Conservation (phyloP, 1,140 invertebrate genomes). For the Odontomachus brunneus region DNA sequence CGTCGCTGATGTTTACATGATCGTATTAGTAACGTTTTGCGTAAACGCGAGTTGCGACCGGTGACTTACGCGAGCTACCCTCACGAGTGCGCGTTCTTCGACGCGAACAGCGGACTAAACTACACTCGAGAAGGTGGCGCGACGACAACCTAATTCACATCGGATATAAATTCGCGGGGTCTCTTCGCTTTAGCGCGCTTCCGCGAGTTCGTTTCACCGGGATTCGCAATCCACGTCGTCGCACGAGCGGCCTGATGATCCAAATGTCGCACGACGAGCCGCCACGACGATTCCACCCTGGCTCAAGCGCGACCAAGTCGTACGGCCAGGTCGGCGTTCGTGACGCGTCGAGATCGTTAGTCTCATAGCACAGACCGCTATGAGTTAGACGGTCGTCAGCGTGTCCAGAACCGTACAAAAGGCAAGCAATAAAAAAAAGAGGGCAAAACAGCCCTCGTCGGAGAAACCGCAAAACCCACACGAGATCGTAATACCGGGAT, state of each 20-base stretch:
- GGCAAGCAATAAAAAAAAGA: conserved; percentile 3
- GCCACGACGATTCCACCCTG: conserved; percentile 25
- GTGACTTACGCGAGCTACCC: not conserved
- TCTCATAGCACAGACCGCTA: conserved; percentile 14
- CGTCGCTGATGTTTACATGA: too few relatives aligned
- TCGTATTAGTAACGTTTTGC: too few relatives aligned
- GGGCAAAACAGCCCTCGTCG: not conserved
- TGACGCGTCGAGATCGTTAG: conserved; percentile 26
- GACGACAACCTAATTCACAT: not conserved
- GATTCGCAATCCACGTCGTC: conserved; percentile 33
- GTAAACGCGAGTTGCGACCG: not conserved
- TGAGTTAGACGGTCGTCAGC: conserved; percentile 12
- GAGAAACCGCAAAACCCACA: conserved; percentile 10
- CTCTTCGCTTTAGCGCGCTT: not conserved
- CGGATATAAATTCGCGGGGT: not conserved
- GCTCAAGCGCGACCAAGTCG: conserved; percentile 1
- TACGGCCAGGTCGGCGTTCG: conserved; percentile 16
- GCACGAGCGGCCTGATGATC: conserved; percentile 3
- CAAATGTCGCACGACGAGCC: conserved; percentile 10
- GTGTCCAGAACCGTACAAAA: not conserved
- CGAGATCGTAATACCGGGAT: not conserved
- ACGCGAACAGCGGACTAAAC: not conserved
- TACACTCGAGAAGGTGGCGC: conserved; percentile 2
- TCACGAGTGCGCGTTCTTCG: not conserved
- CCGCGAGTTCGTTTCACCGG: not conserved